phyloP scores from a whole-genome alignment of 2,797 vertebrate species.

The Gambusia yucatana region DNA sequence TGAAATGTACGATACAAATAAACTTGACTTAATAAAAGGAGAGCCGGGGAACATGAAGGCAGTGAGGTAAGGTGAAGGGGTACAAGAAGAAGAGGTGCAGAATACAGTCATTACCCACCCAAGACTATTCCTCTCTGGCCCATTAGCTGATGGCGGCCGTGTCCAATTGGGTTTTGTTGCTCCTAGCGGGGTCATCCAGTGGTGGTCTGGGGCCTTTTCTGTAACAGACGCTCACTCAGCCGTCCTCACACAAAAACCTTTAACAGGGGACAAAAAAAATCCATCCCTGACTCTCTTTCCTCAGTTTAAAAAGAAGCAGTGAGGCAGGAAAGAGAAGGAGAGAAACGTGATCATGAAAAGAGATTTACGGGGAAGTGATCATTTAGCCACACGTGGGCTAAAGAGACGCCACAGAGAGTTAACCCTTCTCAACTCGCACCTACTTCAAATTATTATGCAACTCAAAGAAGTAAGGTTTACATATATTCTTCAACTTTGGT shows the following conservation, averaged over 20 bases:
- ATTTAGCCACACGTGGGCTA: conserved; percentile 77
- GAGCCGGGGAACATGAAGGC: conserved; percentile 45
- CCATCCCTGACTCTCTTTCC: conserved; percentile 63
- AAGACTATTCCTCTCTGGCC: conserved; percentile 89
- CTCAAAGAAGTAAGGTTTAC: conserved; percentile 23
- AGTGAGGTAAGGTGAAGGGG: conserved; percentile 58
- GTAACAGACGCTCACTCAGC: conserved; percentile 77
- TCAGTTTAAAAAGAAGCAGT: conserved; percentile 72
- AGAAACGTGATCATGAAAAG: conserved; percentile 78
- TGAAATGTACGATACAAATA: too few species aligned
- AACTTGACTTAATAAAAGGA: conserved; percentile 1
- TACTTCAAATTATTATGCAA: conserved; percentile 63
- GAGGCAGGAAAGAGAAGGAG: conserved; percentile 75
- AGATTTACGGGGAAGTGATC: conserved; percentile 79
- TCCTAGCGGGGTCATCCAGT: conserved; percentile 94
- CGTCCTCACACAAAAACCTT: conserved; percentile 73
- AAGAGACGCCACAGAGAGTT: conserved; percentile 65
- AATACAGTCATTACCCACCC: conserved; percentile 99
- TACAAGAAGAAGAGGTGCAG: conserved; percentile 85
- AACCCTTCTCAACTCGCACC: conserved; percentile 64
- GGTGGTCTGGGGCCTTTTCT: conserved; percentile 76
- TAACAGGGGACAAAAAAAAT: conserved; percentile 57
- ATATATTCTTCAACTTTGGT: neutral
- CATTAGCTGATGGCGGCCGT: conserved; percentile 98
- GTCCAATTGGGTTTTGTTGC: conserved; percentile 98